These are phyloP conservation scores for Sclerurus mexicanus DNA, from an alignment of 2,113 vertebrate genomes.

Conservation along the genomic window DNA sequence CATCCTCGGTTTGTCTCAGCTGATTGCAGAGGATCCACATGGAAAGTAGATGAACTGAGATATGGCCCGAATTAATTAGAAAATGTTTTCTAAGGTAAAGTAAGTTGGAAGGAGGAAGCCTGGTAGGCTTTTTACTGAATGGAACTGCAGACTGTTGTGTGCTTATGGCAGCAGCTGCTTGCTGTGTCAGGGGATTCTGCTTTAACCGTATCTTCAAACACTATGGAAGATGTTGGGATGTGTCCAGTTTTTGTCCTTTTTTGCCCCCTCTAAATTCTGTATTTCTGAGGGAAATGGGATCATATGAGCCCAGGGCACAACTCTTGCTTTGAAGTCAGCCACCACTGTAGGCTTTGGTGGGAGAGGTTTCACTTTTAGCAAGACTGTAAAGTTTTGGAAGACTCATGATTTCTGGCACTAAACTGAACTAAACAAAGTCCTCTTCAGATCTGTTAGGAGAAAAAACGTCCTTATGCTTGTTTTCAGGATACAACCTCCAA, in stretches of 20 bases:
- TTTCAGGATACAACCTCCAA: neutral
- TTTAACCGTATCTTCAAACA: neutral
- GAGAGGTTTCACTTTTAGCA: neutral
- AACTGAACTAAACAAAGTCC: neutral
- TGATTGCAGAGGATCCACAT: neutral
- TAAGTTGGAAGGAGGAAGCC: neutral
- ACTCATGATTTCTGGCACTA: neutral
- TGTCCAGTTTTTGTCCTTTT: neutral
- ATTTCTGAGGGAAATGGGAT: neutral
- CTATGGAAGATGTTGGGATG: neutral
- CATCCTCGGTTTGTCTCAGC: neutral
- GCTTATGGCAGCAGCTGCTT: neutral
- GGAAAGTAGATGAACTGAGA: neutral
- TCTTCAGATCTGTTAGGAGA: neutral
- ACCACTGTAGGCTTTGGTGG: neutral
- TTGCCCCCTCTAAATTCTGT: neutral
- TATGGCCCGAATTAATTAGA: neutral
- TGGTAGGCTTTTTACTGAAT: neutral
- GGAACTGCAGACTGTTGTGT: fast-evolving
- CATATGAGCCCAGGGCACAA: neutral
- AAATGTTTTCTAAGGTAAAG: neutral
- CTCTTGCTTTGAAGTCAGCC: neutral
- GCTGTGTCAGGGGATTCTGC: neutral
- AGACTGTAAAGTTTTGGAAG: neutral
- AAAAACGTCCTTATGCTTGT: neutral